Evolutionary conservation across 2,888 invertebrate genomes (phyloP).

Genomic region (Digitonthophagus gazella): DNA sequence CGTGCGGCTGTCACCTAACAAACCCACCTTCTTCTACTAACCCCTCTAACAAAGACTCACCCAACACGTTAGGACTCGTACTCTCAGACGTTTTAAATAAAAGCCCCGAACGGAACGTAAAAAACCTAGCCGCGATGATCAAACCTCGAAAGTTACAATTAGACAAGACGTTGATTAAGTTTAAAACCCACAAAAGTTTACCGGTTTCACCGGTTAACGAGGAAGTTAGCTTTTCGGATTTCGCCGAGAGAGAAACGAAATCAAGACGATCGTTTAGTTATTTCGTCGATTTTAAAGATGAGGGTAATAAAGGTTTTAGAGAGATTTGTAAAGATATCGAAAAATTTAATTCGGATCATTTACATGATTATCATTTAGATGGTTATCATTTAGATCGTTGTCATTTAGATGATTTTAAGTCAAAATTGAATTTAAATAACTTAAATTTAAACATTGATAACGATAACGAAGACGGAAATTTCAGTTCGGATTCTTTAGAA

Average conservation of each 20-base stretch:
- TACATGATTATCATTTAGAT: conserved; percentile 39
- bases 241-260: conserved; percentile 37
- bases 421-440: too few relatives aligned
- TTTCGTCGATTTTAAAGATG: conserved; percentile 62
- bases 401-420: conserved; percentile 30
- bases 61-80: not conserved
- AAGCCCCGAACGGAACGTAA: conserved; percentile 38
- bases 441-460: conserved; percentile 41
- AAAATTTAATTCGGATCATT: conserved; percentile 47
- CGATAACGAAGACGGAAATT: conserved; percentile 72
- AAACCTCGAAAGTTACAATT: conserved; percentile 46
- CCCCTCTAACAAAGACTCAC: too few relatives aligned
- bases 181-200: conserved; percentile 64
- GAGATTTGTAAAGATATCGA: conserved; percentile 50
- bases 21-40: conserved; percentile 25
- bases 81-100: conserved; percentile 34
- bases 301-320: conserved; percentile 43
- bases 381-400: conserved; percentile 38
- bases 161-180: conserved; percentile 47
- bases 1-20: conserved; percentile 49
- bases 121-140: conserved; percentile 39
- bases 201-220: conserved; percentile 82
- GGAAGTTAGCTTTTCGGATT: conserved; percentile 55
- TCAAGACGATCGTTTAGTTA: conserved; percentile 62
- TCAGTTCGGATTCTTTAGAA: conserved; percentile 78